Base-by-base conservation (phyloP, 2,797 vertebrate genomes). In the Adelosebastes latens region DNA sequence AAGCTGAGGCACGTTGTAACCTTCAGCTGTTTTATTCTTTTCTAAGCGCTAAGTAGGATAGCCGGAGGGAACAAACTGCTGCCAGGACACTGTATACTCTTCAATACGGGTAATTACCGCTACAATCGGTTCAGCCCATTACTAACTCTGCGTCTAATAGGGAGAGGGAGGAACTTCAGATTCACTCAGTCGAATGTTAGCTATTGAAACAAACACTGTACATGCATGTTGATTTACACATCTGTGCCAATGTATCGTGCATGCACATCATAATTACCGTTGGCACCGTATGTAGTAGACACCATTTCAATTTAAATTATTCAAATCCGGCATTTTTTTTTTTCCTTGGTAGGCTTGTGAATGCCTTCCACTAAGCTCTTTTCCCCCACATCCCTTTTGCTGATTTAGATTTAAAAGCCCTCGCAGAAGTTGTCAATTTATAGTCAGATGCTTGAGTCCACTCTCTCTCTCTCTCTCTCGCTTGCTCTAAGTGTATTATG, bases 1-100 rank as follows among this genome's bases (percentile, higher is more conserved):
- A 92, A 89, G 85, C 72, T 79, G 75, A 90, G 77, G 79, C 82
- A 74, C 55, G 58, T 87, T 92, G 87, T 92, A 93, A 91, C 91
- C 88, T 92, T 92, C 84, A 91, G 89, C 89, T 85, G 88, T 92
- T 92, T 92, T 89, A 85, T 93, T 91, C 82, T 85, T 83, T 83
- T 80, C 79, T 78, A 88, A 93, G 85, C 69, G 11, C 84, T 82
- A 83, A 87, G 83, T 81, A 88, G 82, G 75, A 87, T 85, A 87
- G 89, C 88, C 81, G 58, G 81, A 88, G 90, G 88, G 82, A 85
- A 76, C 68, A 79, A 84, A 83, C 75, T 77, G 77, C 86, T 90
- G 88, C 87, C 80, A 88, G 91, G 81, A 89, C 78, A 84, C 84
- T 69, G 75, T 73, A 87, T 81, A 83, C 69, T 85, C 85, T 84